Conservation (phyloP, 2,888 invertebrate genomes). For the Argyra leucocephala region DNA sequence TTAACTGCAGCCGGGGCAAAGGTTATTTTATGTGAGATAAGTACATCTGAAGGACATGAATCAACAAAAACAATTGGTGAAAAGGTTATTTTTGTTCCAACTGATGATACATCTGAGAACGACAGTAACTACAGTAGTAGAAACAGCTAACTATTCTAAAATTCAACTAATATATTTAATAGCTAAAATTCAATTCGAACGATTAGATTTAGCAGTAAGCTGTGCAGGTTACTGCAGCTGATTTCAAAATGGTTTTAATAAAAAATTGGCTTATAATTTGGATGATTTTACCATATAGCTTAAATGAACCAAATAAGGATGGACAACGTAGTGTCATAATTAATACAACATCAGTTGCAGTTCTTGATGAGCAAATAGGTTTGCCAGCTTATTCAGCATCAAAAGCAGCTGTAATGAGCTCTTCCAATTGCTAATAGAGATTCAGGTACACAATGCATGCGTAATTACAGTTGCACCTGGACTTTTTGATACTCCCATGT, state of each 20-base stretch:
- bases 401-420: conserved; percentile 93
- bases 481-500: conserved; percentile 78
- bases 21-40: conserved; percentile 83
- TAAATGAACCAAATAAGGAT: conserved; percentile 70
- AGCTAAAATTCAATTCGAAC: conserved; percentile 71
- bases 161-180: no score
- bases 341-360: conserved; percentile 92
- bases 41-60: conserved; percentile 68
- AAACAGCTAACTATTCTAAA: conserved; percentile 58
- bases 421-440: conserved; percentile 88
- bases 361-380: conserved; percentile 92
- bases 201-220: conserved; percentile 78
- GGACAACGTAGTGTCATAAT: conserved; percentile 88
- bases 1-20: conserved; percentile 72
- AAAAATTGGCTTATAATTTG: conserved; percentile 58
- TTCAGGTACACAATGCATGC: conserved; percentile 69
- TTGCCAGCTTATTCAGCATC: conserved; percentile 90
- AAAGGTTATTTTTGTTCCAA: conserved; percentile 67
- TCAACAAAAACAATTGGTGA: conserved; percentile 64
- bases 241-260: conserved; percentile 80
- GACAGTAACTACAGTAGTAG: conserved; percentile 57
- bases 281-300: conserved; percentile 66
- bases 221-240: conserved; percentile 86
- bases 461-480: conserved; percentile 75
- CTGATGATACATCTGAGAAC: conserved; percentile 75